Conservation (phyloP, 2,113 vertebrate genomes). For the Polypterus bichir region DNA sequence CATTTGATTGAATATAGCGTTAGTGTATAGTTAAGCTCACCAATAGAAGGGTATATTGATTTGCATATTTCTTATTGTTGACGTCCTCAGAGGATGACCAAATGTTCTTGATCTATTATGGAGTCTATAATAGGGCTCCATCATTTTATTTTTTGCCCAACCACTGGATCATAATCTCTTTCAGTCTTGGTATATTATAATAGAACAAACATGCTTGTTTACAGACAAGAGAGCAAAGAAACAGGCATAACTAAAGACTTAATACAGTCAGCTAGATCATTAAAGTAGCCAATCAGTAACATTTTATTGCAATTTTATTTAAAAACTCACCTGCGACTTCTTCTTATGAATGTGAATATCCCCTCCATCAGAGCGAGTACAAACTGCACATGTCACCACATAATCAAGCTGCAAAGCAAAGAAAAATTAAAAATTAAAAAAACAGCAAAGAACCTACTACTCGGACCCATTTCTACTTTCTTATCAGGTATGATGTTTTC, state of each 20-base stretch:
- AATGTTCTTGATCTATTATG: no score
- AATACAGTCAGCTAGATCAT: no score
- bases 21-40: no score
- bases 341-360: slow-evolving; percentile 96
- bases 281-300: no score
- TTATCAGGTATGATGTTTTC: not conserved
- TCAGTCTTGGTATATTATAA: not conserved
- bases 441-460: not conserved
- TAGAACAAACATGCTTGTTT: not conserved
- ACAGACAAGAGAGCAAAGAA: not conserved
- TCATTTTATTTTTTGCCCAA: no score
- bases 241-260: not conserved
- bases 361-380: slow-evolving; percentile 82
- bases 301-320: not conserved
- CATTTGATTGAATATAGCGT: no score
- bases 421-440: not conserved
- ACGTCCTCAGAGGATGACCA: no score
- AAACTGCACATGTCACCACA: slow-evolving; percentile 92
- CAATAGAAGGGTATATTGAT: no score
- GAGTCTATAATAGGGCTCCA: no score
- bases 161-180: no score
- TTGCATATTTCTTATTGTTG: no score
- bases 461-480: not conserved
- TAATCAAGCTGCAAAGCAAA: slow-evolving; percentile 71
- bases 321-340: slow-evolving; percentile 78